phyloP scores from a whole-genome alignment of 2,888 invertebrate genomes.

The Synergus gifuensis region DNA sequence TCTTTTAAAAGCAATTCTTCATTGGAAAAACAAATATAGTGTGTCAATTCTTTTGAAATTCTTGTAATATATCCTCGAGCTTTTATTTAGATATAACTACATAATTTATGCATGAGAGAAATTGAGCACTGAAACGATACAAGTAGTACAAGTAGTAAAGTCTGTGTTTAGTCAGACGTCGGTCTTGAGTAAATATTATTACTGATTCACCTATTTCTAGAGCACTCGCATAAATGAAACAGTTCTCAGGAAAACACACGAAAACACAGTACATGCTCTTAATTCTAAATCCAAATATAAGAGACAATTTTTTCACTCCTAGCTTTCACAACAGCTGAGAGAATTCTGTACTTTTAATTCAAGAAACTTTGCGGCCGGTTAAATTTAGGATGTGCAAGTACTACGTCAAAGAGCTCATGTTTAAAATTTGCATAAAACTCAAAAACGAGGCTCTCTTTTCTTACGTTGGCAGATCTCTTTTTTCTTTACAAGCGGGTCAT shows the following conservation, averaged over 20 bases:
- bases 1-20: background rate
- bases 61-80: background rate
- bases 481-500: background rate
- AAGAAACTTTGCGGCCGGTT: slow-evolving; percentile 36
- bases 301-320: background rate
- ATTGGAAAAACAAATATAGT: background rate
- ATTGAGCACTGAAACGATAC: background rate
- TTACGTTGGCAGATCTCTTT: background rate
- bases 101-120: slow-evolving; percentile 10
- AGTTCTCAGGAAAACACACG: background rate
- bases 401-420: slow-evolving; percentile 52
- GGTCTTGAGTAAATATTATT: slow-evolving; percentile 3
- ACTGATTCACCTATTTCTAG: slow-evolving; percentile 12
- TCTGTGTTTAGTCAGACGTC: slow-evolving; percentile 15
- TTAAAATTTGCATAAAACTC: slow-evolving; percentile 58
- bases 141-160: slow-evolving; percentile 14
- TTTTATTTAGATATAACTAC: background rate
- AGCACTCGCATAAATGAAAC: background rate
- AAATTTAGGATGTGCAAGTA: slow-evolving; percentile 9
- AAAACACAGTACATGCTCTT: background rate
- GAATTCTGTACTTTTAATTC: slow-evolving; percentile 44
- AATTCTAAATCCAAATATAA: background rate
- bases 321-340: slow-evolving; percentile 2
- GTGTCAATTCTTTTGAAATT: background rate
- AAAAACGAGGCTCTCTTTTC: slow-evolving; percentile 35